Evolutionary conservation across 2,113 vertebrate genomes (phyloP), one percentile per base, ranked within the genome.

Genomic region (Platichthys stellatus): DNA sequence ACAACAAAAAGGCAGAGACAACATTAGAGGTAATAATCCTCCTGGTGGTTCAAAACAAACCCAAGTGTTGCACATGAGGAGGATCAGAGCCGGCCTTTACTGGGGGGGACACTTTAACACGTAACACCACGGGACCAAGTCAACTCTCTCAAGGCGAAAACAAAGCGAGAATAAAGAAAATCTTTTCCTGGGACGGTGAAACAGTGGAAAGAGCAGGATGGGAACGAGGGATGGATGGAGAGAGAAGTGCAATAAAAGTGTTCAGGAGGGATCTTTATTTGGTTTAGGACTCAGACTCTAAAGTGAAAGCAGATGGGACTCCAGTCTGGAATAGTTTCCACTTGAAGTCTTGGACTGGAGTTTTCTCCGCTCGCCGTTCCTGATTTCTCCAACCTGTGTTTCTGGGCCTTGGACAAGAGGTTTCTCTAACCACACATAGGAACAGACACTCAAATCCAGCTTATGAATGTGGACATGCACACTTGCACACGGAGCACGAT

Each of bases 291-390:
- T 88, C 82, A 81, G 82, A 78, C 89, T 89, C 87, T 78, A 90
- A 94, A 95, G 91, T 94, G 91, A 93, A 94, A 94, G 92, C 94
- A 95, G 94, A 94, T 94, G 94, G 91, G 74, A 75, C 80, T 85
- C 69, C 13, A 84, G 85, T 74, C 89, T 86, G 86, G 90, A 94
- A 92, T 93, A 93, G 78, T 93, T 95, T 95, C 94, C 94, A 93
- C 91, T 93, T 91, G 91, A 95, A 93, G 91, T 90, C 85, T 92
- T 90, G 80, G 76, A 84, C 79, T 86, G 26, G 75, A 82, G 84
- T 88, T 93, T 81, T 83, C 78, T 78, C 84, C 85, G 80, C 86
- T 84, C 71, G 62, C 77, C 69, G 78, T 74, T 88, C 78, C 81
- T 90, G 87, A 91, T 73, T 77, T 82, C 86, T 76, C 63, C 72